These are phyloP conservation scores for Meloidogyne hapla DNA, from an alignment of 1,140 invertebrate species.

Conservation along the genomic window DNA sequence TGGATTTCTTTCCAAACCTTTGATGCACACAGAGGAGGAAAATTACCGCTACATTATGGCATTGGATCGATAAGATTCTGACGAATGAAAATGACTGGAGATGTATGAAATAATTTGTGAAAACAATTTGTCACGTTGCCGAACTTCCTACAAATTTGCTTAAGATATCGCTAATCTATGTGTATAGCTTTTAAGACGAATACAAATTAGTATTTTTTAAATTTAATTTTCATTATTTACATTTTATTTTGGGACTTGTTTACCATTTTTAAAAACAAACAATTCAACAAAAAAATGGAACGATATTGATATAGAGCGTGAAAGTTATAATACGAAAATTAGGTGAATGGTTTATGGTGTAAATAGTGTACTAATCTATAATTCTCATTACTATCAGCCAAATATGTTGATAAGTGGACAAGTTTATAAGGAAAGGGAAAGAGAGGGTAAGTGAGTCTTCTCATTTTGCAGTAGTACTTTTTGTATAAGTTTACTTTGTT, in stretches of 20 bases:
- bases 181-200: background rate
- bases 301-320: no score
- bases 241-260: background rate
- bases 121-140: background rate
- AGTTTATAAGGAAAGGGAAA: background rate
- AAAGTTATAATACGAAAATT: background rate
- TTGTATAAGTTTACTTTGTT: no score
- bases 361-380: background rate
- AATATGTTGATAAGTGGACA: background rate
- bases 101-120: background rate
- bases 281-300: no score
- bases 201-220: background rate
- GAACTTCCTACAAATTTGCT: background rate
- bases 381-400: background rate
- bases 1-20: slow-evolving; percentile 38
- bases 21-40: slow-evolving; percentile 41
- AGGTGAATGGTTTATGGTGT: background rate
- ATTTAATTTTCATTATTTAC: background rate
- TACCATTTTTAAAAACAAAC: background rate
- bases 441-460: background rate
- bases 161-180: background rate
- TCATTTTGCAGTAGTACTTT: background rate
- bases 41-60: slow-evolving; percentile 51
- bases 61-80: slow-evolving; percentile 31
- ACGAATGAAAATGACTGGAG: background rate